Evolutionary conservation across 2,888 invertebrate genomes (phyloP), one percentile per base, ranked within the genome.

Genomic region (Lapara coniferarum): DNA sequence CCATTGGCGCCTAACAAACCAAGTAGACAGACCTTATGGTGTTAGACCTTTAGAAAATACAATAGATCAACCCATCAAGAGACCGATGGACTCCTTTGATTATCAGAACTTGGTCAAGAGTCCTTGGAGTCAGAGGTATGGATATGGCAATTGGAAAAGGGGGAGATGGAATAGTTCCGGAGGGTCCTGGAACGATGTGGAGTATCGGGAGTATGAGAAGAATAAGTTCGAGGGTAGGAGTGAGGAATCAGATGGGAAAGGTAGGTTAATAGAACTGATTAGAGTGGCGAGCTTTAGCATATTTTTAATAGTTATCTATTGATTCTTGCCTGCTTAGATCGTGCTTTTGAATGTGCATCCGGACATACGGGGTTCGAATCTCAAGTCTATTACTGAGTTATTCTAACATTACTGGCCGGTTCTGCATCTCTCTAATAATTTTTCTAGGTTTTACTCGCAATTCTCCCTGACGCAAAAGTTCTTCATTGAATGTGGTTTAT

Each of bases 1-100:
- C 66, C 94, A 95, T 71, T 95, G 95, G 95, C 89, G 94, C 0
- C 76, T 95, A 0, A 84, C 85, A 10, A 91, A 87, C 16, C 88
- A 89, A 66, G 78, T 78, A 72, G 70, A 89, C 79, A 73, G 81
- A 12, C 90, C 92, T 5, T 79, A 84, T n/a, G 88, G 87, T 0
- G 87, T 89, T 1, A 87, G 89, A 57, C 89, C 88, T 0, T 66
- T 70, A 67, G 71, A 52, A 44, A 72, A 0, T 75, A 79, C 67
- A 71, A 70, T 53, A 69, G 68, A 69, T 5, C 68, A 63, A 25
- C 66, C 68, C 13, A 66, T 46, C 69, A 85, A 10, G 10, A 66
- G 72, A 73, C 2, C 70, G 78, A 13, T 81, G 82, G 56, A 78
- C 75, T 66, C 89, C 72, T 93, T 94, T 7, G 89, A 94, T 66